Conservation (phyloP, 2,888 invertebrate genomes). For the Incurvaria masculella region DNA sequence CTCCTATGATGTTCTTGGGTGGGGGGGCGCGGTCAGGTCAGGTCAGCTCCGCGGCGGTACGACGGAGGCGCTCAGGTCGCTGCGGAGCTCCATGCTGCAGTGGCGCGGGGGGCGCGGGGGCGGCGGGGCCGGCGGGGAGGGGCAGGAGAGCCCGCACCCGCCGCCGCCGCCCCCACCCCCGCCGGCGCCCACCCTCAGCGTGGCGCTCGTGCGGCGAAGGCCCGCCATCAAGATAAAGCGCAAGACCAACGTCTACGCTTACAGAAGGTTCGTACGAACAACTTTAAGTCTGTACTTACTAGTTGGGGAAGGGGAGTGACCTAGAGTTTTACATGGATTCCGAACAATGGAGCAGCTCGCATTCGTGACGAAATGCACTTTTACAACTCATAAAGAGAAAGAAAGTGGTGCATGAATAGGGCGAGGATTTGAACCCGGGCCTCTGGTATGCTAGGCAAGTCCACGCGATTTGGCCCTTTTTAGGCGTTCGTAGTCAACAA, state of each 20-base stretch:
- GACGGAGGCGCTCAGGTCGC: conserved; percentile 52
- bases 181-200: conserved; percentile 36
- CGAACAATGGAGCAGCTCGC: no score
- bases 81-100: conserved; percentile 50
- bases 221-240: conserved; percentile 46
- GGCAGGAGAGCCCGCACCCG: conserved; percentile 23
- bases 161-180: conserved; percentile 9
- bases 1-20: conserved; percentile 44
- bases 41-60: conserved; percentile 42
- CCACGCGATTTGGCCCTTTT: no score
- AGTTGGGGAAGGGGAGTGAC: no score
- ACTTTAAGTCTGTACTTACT: no score
- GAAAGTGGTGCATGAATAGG: no score
- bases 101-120: conserved; percentile 34
- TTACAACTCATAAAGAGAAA: no score
- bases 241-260: conserved; percentile 20
- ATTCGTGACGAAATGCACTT: no score
- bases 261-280: background rate
- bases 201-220: conserved; percentile 44
- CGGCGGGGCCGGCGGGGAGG: conserved; percentile 28
- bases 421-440: no score
- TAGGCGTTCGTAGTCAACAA: no score
- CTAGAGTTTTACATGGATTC: no score
- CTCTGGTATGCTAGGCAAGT: no score
- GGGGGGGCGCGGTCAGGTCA: conserved; percentile 34